Percentiles rank a stretch among this genome's conserved stretches.
phyloP scores from a whole-genome alignment of 2,113 vertebrate genomes.

The Ciconia stormi region DNA sequence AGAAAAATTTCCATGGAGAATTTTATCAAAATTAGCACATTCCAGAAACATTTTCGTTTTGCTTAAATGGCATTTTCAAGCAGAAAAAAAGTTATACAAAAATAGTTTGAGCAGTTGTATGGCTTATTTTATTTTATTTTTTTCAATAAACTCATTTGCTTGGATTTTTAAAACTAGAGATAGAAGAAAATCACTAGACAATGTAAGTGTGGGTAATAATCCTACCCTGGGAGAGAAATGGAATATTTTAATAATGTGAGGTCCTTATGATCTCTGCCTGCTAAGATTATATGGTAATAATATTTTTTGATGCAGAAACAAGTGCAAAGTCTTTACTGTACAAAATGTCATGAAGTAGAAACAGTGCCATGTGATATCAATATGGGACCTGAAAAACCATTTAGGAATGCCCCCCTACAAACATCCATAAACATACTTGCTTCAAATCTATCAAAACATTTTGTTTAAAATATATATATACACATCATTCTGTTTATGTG shows the following conservation, averaged over 20 bases:
- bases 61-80: neutral
- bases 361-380: neutral
- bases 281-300: conserved; percentile 35
- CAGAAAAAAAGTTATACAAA: neutral
- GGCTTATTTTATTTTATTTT: neutral
- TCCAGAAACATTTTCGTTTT: conserved; percentile 10
- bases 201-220: conserved; percentile 14
- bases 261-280: conserved; percentile 18
- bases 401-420: neutral
- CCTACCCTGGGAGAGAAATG: neutral
- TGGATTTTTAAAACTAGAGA: neutral
- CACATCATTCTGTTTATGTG: neutral
- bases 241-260: conserved; percentile 44
- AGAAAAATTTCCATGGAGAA: conserved; percentile 24
- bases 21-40: conserved; percentile 37
- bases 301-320: conserved; percentile 23
- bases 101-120: neutral
- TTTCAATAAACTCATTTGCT: neutral
- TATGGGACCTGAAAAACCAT: neutral
- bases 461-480: neutral
- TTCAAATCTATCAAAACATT: neutral
- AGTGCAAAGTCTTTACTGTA: neutral
- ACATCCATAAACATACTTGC: neutral
- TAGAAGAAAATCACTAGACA: conserved; percentile 19
- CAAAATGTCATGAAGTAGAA: neutral